A percentile compares a stretch with the other conserved stretches of the same genome.
phyloP scores from a whole-genome alignment of 2,888 invertebrate species.

The Arge pagana region DNA sequence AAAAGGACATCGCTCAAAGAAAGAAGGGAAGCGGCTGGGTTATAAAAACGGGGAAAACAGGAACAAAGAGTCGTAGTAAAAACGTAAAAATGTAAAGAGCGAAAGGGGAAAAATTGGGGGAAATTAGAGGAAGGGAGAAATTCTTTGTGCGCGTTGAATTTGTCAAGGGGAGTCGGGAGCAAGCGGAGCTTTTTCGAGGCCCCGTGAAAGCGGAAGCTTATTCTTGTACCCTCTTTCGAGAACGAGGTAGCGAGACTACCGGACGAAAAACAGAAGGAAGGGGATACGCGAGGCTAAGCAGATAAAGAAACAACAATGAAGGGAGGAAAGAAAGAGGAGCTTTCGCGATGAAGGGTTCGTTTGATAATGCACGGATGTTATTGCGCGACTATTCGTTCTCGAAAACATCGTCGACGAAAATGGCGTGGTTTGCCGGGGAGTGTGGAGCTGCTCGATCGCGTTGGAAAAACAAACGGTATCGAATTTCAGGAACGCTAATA shows the following conservation, averaged over 20 bases:
- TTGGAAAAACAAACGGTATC: no score
- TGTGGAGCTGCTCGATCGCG: no score
- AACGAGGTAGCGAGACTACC: conserved; percentile 6
- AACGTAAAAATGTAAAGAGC: background rate
- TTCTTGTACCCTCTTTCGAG: conserved; percentile 15
- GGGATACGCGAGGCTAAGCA: no score
- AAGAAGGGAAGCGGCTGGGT: background rate
- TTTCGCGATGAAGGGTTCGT: conserved; percentile 1
- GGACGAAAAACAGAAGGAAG: background rate
- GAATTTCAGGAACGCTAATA: no score
- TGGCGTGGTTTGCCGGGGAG: no score
- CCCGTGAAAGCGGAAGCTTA: conserved; percentile 16
- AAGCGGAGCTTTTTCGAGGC: background rate
- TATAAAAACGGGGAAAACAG: conserved; percentile 15
- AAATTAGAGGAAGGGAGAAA: conserved; percentile 4
- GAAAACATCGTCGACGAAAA: no score
- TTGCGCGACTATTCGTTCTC: no score
- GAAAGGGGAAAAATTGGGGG: background rate
- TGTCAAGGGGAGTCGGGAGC: conserved; percentile 3
- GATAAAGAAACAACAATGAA: conserved; percentile 2
- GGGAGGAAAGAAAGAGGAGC: background rate
- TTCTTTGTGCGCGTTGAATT: conserved; percentile 9
- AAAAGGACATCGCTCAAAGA: no score
- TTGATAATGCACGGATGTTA: no score
- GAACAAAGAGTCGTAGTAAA: background rate